Evolutionary conservation across 2,113 vertebrate species (phyloP).

Genomic region (Zosterops hypoxanthus): DNA sequence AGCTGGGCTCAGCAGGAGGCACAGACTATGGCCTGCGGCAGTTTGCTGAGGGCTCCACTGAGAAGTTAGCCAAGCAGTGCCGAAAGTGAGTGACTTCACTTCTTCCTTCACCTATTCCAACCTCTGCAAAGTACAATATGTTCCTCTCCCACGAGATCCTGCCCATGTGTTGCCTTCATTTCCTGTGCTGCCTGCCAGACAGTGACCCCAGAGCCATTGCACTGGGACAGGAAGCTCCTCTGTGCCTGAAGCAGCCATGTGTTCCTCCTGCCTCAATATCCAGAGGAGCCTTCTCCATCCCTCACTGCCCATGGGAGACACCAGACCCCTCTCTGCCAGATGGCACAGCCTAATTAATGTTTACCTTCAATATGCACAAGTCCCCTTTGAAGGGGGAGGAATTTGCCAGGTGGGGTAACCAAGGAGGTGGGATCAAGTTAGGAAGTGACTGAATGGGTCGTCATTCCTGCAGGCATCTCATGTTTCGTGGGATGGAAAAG

Average conservation of each 20-base stretch:
- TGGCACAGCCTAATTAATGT: not conserved
- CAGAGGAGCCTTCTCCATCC: not conserved
- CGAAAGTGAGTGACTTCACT: conserved; percentile 84
- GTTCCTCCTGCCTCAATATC: not conserved
- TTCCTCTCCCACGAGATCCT: not conserved
- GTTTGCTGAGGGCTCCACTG: conserved; percentile 97
- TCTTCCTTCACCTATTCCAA: not conserved
- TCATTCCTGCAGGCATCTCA: rapidly evolving
- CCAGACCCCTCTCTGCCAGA: not conserved
- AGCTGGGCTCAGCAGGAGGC: conserved; percentile 95
- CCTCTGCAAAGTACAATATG: not conserved
- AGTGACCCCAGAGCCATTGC: not conserved
- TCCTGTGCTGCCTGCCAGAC: not conserved
- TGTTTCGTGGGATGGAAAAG: not conserved
- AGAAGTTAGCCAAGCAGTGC: conserved; percentile 96
- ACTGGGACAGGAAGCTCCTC: not conserved
- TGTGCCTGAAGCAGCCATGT: not conserved
- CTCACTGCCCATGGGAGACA: not conserved
- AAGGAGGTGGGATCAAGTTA: not conserved
- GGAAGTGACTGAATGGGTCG: not conserved
- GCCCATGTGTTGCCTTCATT: not conserved
- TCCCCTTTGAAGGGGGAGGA: not conserved
- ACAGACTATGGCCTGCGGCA: conserved; percentile 93
- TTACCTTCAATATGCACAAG: not conserved
- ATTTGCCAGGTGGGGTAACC: not conserved